Conservation (phyloP, 2,888 invertebrate genomes). For the Automeris io region DNA sequence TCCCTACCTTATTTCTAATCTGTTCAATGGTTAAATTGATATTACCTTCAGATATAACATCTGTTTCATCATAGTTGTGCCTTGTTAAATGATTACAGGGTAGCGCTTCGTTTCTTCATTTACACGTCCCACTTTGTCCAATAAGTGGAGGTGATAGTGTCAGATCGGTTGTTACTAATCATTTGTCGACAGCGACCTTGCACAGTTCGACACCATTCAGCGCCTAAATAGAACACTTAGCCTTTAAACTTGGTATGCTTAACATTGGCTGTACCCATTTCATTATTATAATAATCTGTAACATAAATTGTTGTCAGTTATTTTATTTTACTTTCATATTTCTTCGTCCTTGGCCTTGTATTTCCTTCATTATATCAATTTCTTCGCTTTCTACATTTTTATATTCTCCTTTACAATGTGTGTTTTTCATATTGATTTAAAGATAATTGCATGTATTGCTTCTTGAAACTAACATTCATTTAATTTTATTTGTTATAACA, state of each 20-base stretch:
- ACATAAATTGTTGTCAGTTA: too few relatives aligned
- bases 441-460: too few relatives aligned
- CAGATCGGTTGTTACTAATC: conserved; percentile 55
- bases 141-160: conserved; percentile 66
- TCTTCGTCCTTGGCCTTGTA: too few relatives aligned
- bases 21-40: conserved; percentile 46
- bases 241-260: neutral
- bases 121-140: conserved; percentile 70
- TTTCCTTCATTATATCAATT: too few relatives aligned
- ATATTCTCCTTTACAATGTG: too few relatives aligned
- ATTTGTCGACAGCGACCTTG: conserved; percentile 52
- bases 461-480: too few relatives aligned
- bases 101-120: conserved; percentile 63
- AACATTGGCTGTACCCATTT: neutral
- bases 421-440: too few relatives aligned
- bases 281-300: too few relatives aligned
- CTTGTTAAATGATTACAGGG: conserved; percentile 58
- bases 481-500: too few relatives aligned
- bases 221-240: conserved; percentile 10
- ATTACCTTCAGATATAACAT: conserved; percentile 57
- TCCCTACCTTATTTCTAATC: conserved; percentile 27
- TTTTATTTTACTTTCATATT: too few relatives aligned
- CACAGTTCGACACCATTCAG: conserved; percentile 25
- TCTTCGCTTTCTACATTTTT: too few relatives aligned
- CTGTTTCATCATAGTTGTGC: conserved; percentile 49